These are phyloP conservation scores for Alces alces DNA, from an alignment of 2,113 vertebrate species.

Conservation along the genomic window DNA sequence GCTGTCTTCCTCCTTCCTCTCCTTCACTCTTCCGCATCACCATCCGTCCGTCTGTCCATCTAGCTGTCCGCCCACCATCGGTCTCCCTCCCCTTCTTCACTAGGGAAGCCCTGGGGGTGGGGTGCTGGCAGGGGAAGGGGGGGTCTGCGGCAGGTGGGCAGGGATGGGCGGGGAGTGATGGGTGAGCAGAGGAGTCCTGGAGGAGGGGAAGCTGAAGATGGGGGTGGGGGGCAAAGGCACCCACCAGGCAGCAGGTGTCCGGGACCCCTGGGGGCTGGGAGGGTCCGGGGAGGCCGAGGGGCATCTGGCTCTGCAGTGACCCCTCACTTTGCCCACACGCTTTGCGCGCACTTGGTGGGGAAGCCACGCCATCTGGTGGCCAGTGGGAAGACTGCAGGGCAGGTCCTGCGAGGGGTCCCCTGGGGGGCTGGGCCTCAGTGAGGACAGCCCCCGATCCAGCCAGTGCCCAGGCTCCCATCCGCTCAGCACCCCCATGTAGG, in stretches of 20 bases:
- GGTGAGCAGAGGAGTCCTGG: not conserved
- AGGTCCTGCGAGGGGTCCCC: no score
- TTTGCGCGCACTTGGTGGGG: fast-evolving
- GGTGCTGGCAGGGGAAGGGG: not conserved
- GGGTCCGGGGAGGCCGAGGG: fast-evolving
- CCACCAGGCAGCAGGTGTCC: not conserved
- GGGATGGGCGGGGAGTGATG: fast-evolving
- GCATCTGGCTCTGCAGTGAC: fast-evolving
- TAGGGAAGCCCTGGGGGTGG: not conserved
- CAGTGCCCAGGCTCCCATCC: fast-evolving
- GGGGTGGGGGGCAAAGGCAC: no score
- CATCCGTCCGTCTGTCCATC: fast-evolving
- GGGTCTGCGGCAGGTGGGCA: not conserved
- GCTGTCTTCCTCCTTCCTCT: fast-evolving
- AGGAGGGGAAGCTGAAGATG: not conserved
- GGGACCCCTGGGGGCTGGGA: not conserved
- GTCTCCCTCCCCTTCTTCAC: fast-evolving
- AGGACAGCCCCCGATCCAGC: not conserved
- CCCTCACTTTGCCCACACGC: fast-evolving
- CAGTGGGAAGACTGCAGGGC: fast-evolving
- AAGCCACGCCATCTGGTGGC: not conserved
- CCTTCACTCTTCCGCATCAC: fast-evolving
- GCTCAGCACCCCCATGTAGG: not conserved
- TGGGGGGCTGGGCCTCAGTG: fast-evolving
- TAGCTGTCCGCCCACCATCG: fast-evolving